phyloP scores from a whole-genome alignment of 2,113 vertebrate genomes.

The Tychaedon coryphoeus region DNA sequence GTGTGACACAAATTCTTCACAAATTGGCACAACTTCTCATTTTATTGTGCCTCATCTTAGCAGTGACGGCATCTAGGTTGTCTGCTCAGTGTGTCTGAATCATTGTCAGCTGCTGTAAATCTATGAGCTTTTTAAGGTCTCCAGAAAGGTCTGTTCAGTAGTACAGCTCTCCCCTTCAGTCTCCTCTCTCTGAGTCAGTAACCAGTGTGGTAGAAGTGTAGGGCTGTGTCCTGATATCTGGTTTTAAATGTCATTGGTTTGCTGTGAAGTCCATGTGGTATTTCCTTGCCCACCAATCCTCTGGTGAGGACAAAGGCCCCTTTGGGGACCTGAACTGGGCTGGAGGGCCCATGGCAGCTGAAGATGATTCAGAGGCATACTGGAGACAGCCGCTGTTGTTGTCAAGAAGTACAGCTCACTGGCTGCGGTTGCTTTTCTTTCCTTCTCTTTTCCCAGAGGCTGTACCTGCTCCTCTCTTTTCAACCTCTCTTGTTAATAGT shows the following conservation, averaged over 20 bases:
- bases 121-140: background rate
- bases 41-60: background rate
- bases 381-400: background rate
- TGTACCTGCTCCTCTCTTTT: background rate
- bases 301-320: background rate
- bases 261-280: background rate
- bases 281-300: background rate
- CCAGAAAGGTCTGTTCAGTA: background rate
- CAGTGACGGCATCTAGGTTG: background rate
- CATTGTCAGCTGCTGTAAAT: slow-evolving; percentile 44
- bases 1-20: background rate
- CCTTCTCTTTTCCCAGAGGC: background rate
- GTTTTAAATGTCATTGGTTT: slow-evolving; percentile 5
- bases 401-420: background rate
- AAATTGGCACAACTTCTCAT: background rate
- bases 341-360: background rate
- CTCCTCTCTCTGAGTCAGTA: background rate
- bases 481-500: background rate
- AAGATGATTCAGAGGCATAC: background rate
- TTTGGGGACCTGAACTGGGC: background rate
- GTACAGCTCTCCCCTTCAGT: background rate
- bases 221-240: background rate
- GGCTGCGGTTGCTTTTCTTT: background rate
- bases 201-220: background rate
- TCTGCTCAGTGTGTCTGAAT: slow-evolving; percentile 5